Evolutionary conservation across 2,113 vertebrate genomes (phyloP).

Genomic region (Silurus asotus): DNA sequence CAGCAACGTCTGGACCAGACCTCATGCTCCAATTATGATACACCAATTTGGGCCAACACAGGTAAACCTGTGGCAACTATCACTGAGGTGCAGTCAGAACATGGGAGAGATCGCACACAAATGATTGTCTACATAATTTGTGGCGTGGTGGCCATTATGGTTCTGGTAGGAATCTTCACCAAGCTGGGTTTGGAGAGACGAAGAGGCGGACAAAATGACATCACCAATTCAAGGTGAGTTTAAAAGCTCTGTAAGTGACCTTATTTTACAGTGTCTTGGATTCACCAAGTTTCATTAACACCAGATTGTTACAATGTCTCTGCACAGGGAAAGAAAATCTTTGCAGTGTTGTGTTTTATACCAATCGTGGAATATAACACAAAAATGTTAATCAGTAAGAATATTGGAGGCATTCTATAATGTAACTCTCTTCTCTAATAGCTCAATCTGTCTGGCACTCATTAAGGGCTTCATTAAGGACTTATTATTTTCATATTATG

Average conservation of each 20-base stretch:
- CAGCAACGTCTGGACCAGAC: constrained; percentile 88
- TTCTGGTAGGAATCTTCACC: constrained; percentile 90
- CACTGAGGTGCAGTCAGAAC: constrained; percentile 77
- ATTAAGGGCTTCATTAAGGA: not conserved
- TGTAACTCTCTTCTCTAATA: not conserved
- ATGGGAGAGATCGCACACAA: constrained; percentile 83
- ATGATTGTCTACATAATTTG: constrained; percentile 94
- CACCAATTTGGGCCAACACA: constrained; percentile 89
- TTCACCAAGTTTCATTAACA: not conserved
- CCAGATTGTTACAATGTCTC: not conserved
- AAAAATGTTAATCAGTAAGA: not conserved
- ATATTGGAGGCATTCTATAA: not conserved
- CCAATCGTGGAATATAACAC: not conserved
- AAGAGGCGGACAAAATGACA: constrained; percentile 77
- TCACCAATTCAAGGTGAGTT: constrained; percentile 84
- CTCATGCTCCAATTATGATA: constrained; percentile 91
- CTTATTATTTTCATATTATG: not conserved
- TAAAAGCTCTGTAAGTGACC: not conserved
- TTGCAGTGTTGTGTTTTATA: not conserved
- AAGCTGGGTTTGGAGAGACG: constrained; percentile 88
- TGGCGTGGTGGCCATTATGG: constrained; percentile 91
- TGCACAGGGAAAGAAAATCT: not conserved
- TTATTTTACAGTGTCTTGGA: not conserved
- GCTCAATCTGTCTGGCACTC: not conserved
- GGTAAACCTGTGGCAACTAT: constrained; percentile 81